Evolutionary conservation across 2,797 vertebrate species (phyloP).

Genomic region (Neostethus bicornis): DNA sequence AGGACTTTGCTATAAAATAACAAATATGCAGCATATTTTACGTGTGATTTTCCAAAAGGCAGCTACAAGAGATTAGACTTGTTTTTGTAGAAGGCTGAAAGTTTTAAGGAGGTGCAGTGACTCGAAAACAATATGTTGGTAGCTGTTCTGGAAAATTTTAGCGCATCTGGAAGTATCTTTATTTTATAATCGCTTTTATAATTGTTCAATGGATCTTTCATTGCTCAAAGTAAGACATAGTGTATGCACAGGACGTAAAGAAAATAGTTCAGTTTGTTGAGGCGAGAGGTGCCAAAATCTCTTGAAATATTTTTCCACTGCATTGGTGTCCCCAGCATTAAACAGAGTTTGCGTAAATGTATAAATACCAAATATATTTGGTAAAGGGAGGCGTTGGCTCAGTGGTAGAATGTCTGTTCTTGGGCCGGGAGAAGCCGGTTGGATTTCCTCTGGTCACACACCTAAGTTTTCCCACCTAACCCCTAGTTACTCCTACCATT

Average conservation of each 20-base stretch:
- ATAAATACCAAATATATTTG: too few relatives aligned
- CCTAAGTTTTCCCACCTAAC: too few relatives aligned
- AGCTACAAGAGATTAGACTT: constrained; percentile 41
- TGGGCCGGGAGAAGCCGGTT: too few relatives aligned
- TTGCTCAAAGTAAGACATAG: background rate
- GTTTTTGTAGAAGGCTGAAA: constrained; percentile 55
- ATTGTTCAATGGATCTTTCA: background rate
- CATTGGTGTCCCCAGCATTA: background rate
- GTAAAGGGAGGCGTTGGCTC: too few relatives aligned
- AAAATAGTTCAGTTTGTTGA: too few relatives aligned
- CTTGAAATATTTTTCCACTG: background rate
- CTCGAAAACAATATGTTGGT: constrained; percentile 8
- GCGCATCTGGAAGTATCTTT: background rate
- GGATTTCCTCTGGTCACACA: too few relatives aligned
- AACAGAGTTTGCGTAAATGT: too few relatives aligned
- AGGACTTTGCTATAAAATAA: constrained; percentile 52
- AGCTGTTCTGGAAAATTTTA: background rate
- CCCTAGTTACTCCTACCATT: too few relatives aligned
- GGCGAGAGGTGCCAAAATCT: too few relatives aligned
- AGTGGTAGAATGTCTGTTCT: too few relatives aligned
- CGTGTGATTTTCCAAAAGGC: constrained; percentile 64
- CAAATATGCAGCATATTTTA: constrained; percentile 61
- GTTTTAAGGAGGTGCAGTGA: constrained; percentile 6
- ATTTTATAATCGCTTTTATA: background rate
- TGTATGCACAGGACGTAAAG: background rate